These are phyloP conservation scores for Phortica variegata DNA, from an alignment of 1,140 invertebrate genomes.

Conservation along the genomic window DNA sequence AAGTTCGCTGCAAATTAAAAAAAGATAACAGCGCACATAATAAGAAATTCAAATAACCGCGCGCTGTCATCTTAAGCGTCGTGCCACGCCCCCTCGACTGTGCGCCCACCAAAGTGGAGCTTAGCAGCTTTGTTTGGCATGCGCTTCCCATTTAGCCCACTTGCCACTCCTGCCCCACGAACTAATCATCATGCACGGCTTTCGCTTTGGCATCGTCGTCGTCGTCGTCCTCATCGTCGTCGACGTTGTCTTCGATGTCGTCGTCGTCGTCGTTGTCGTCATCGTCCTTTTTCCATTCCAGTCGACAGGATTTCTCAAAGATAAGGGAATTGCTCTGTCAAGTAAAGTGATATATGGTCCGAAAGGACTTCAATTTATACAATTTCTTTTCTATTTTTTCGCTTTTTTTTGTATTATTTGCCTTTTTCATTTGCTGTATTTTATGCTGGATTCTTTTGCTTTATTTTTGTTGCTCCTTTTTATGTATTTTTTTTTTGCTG, in stretches of 20 bases:
- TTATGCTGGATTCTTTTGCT: neutral
- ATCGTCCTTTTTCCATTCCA: constrained; percentile 30
- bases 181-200: constrained; percentile 17
- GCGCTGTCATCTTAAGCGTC: constrained; percentile 50
- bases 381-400: constrained; percentile 39
- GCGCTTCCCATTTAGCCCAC: constrained; percentile 2
- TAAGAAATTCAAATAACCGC: constrained; percentile 53
- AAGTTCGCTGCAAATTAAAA: too few relatives aligned
- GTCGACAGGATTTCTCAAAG: constrained; percentile 57
- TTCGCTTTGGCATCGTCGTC: constrained; percentile 27
- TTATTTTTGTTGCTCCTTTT: constrained; percentile 54
- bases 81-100: constrained; percentile 40
- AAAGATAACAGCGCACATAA: constrained; percentile 22
- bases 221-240: constrained; percentile 21
- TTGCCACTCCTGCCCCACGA: too few relatives aligned
- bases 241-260: neutral
- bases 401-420: constrained; percentile 5
- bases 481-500: constrained; percentile 36
- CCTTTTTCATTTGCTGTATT: neutral
- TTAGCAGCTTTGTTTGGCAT: constrained; percentile 41
- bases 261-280: constrained; percentile 16
- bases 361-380: constrained; percentile 57
- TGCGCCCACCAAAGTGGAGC: constrained; percentile 34
- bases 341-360: constrained; percentile 57
- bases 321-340: constrained; percentile 57